Evolutionary conservation across 2,113 vertebrate genomes (phyloP).

Genomic region (Clinocottus analis): DNA sequence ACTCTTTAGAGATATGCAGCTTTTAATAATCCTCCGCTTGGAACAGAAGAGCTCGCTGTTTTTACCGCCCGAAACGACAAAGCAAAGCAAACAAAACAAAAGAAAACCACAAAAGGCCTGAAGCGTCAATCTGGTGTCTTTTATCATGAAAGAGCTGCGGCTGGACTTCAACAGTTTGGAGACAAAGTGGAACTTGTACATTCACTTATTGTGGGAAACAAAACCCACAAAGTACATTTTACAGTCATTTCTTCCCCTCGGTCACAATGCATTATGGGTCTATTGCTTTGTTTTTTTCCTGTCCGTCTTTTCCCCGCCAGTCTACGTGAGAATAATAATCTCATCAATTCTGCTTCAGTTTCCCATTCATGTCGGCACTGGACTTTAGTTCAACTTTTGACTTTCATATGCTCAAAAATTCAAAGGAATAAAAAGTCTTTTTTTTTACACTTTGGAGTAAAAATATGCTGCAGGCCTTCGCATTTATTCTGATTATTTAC

Average conservation of each 20-base stretch:
- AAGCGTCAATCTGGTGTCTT: conserved; percentile 30
- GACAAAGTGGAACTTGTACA: not conserved
- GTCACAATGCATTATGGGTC: not conserved
- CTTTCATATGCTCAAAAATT: conserved; percentile 1
- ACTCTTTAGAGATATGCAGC: conserved; percentile 43
- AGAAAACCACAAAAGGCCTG: conserved; percentile 28
- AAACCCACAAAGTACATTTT: conserved; percentile 4
- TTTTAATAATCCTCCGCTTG: conserved; percentile 38
- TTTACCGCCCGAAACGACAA: conserved; percentile 13
- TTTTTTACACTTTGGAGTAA: not conserved
- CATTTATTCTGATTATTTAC: not conserved
- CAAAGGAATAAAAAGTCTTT: not conserved
- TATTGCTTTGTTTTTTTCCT: not conserved
- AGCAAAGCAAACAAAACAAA: conserved; percentile 37
- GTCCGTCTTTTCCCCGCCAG: not conserved
- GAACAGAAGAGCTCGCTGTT: conserved; percentile 1
- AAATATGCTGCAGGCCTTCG: not conserved
- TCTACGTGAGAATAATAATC: conserved; percentile 19
- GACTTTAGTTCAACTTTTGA: conserved; percentile 7
- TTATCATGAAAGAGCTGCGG: conserved; percentile 35
- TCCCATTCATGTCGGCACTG: conserved; percentile 1
- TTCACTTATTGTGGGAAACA: conserved; percentile 26
- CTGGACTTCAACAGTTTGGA: conserved; percentile 20
- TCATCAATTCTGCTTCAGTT: conserved; percentile 14
- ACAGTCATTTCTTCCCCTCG: not conserved